A percentile compares a stretch with the other conserved stretches of the same genome.
Evolutionary conservation across 2,113 vertebrate genomes (phyloP).

Genomic region (Alethe castanea): DNA sequence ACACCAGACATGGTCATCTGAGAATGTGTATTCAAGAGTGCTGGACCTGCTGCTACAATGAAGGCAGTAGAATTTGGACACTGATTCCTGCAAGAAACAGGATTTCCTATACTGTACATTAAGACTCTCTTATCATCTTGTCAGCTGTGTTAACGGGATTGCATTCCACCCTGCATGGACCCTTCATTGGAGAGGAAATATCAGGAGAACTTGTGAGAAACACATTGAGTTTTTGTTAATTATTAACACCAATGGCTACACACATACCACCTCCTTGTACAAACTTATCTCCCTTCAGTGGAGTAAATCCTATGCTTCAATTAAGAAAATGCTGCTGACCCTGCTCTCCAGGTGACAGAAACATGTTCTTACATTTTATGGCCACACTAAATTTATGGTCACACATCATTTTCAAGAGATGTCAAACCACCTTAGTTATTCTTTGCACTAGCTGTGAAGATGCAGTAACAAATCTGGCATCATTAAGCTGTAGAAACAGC

Average conservation of each 20-base stretch:
- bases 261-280: background rate
- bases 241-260: background rate
- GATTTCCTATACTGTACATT: background rate
- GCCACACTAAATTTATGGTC: background rate
- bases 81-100: background rate
- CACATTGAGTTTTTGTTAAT: background rate
- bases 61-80: background rate
- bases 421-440: background rate
- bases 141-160: background rate
- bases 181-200: background rate
- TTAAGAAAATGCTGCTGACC: background rate
- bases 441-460: background rate
- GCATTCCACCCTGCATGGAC: background rate
- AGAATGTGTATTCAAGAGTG: background rate
- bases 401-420: background rate
- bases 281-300: background rate
- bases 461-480: background rate
- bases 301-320: background rate
- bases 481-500: accelerated
- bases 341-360: background rate
- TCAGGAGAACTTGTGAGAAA: background rate
- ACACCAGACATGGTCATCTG: background rate
- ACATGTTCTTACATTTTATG: background rate
- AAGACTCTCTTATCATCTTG: background rate
- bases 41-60: background rate